Base-by-base conservation (phyloP, 2,113 vertebrate genomes). In the Baryphthengus martii region DNA sequence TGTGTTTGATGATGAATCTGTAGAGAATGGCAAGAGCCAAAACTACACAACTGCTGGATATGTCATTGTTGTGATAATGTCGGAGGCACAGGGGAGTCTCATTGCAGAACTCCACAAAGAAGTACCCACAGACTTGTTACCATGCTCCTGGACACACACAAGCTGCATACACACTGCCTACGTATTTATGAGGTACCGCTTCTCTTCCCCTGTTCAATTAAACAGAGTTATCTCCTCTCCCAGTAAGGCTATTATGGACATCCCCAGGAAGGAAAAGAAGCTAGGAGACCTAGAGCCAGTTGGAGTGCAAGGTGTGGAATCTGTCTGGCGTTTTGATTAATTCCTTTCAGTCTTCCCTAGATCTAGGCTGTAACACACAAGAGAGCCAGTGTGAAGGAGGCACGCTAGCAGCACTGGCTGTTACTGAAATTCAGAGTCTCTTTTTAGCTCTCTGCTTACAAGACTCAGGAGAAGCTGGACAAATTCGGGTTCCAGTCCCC, bases 181-280 rank as follows among this genome's bases (percentile, higher is more conserved):
- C 3, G 0, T 20, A n/a, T 47, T 68, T 53, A 42, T 1, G 16
- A 35, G 7, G 25, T 29, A 52, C 6, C 8, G 26, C 5, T 40
- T 35, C 33, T 68, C 47, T 35, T 39, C 14, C 17, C 10, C 28
- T 9, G 14, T 17, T 40, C 52, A 35, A 23, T 28, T 31, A 35
- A 76, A 50, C 0, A 39, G 31, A 61, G 15, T 23, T 37, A 29
- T 24, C 24, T 44, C 26, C 28, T 33, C 31, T 76, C 29, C 24
- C 50, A 29, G 0, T 3, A 6, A 70, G 39, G 31, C 39, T 20
- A 13, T 29, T 47, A 6, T 0, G 2, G 44, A 33, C 47, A 52
- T 40, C 26, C 18, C 50, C 39, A n/a, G 31, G 39, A 26, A 49
- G 7, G 31, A 74, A 63, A 72, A 52, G 17, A 8, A 40, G 53